Base-by-base conservation (phyloP, 2,113 vertebrate genomes). In the Prunella fulvescens region DNA sequence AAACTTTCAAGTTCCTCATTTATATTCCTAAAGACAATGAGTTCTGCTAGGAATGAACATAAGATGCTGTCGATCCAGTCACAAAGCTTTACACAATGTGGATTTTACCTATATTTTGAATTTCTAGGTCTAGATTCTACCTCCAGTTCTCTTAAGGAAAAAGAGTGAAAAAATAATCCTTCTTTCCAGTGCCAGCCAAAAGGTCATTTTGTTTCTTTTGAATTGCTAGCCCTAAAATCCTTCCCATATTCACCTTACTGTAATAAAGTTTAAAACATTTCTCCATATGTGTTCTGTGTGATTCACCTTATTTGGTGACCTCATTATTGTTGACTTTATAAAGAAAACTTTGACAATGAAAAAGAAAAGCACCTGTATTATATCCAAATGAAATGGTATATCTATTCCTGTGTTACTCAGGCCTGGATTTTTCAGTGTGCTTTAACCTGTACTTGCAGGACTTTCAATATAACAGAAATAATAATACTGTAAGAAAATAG, bases 251-350 rank as follows among this genome's bases (percentile, higher is more conserved):
- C 48, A 39, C 11, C 7, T 48, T 70, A 31, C 9, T 18, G 23
- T 66, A 74, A 31, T 15, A 39, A 71, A 67, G 50, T 24, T 62
- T 15, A 57, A 69, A 74, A 19, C 3, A 40, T 42, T 71, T 35
- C 11, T 82, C 8, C 6, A 7, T 12, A 42, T 2, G 0, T 44
- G 3, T 76, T 15, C 17, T 19, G 23, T 42, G 19, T 37, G 14
- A 80, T 86, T 40, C 8, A 35, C 9, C 70, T 58, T 71, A 28
- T 85, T 54, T 50, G 12, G 8, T 66, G 20, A 31, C 13, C 53
- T 94, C 6, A 47, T 65, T 72, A 71, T 62, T 51, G 14, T 9
- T 42, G 25, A 40, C 74, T 88, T 89, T 33, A 64, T 33, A 56
- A 88, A 83, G 8, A 35, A 44, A 76, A 14, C 23, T 44, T 84